Evolutionary conservation across 2,888 invertebrate genomes (phyloP), one percentile per base, ranked within the genome.

Genomic region (Ennomos erosarius): DNA sequence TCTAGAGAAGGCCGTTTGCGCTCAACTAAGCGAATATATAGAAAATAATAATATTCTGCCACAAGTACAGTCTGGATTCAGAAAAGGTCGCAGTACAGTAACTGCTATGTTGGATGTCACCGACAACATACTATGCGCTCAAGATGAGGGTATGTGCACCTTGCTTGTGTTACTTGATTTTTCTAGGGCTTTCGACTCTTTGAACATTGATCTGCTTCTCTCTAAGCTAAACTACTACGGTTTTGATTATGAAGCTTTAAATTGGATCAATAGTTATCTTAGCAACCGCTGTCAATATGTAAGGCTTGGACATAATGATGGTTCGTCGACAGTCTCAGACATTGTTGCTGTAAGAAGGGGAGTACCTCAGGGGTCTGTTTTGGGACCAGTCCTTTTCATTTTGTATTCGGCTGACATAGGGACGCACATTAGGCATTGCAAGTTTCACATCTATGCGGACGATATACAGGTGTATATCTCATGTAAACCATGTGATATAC

Each of bases 331-430:
- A 2, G 5, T 1, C 4, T 62, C 60, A 0, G n/a, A 40, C 4
- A 38, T 10, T 9, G 1, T 8, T 2, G 0, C 8, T 8, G 37
- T 59, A 0, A 39, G 11, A 2, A 54, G 60, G 48, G 60, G 62
- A 1, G 59, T 65, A 4, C 63, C 63, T 0, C 61, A 66, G 9
- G 61, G 61, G 0, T 68, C 62, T 0, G 52, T 66, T 11, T 37
- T 65, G 6, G 64, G 59, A 2, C 67, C 66, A 0, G n/a, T 68
- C 10, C 43, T 69, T 0, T 68, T 64, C 49, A 52, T 60, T 9
- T 9, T 65, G 5, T 70, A 66, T 33, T 38, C 34, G 26, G 56
- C 64, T 3, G 65, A 65, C 45, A 43, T 65, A 4, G 34, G 3
- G 0, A 46, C 16, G 0, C 10, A 16, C 10, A 60, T 64, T 1